Evolutionary conservation across 2,113 vertebrate species (phyloP).

Genomic region (Ophiodon elongatus): DNA sequence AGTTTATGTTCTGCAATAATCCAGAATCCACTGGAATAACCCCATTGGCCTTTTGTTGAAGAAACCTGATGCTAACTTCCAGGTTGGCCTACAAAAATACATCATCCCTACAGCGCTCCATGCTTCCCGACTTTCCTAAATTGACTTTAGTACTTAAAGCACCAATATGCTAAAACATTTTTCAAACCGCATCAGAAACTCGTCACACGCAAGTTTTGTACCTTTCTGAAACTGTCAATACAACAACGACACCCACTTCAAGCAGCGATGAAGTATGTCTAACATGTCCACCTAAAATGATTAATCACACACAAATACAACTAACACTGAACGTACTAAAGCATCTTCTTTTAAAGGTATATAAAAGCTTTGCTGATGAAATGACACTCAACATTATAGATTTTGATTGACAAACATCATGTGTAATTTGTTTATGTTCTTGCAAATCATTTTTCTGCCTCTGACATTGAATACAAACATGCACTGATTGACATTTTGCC

Average conservation of each 20-base stretch:
- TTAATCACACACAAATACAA: neutral
- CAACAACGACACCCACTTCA: too few relatives aligned
- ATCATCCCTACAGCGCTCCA: neutral
- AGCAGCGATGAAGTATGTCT: neutral
- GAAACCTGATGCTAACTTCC: too few relatives aligned
- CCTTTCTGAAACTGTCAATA: neutral
- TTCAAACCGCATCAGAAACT: neutral
- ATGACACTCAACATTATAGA: neutral
- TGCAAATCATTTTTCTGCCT: neutral
- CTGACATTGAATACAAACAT: neutral
- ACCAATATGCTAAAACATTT: neutral
- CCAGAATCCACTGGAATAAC: too few relatives aligned
- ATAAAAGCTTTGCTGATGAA: neutral
- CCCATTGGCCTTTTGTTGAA: too few relatives aligned
- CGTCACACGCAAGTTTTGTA: neutral
- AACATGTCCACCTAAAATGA: too few relatives aligned
- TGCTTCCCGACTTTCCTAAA: neutral
- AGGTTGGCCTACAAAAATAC: neutral
- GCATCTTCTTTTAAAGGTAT: neutral
- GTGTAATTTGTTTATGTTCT: neutral
- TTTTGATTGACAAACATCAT: neutral
- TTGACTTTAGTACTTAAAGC: neutral
- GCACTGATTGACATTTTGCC: slow-evolving; percentile 15
- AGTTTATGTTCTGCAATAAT: neutral
- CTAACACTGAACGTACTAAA: neutral